A percentile compares a stretch with the other conserved stretches of the same genome.
Conservation (phyloP, 2,888 invertebrate genomes). For the Ochropacha duplaris region DNA sequence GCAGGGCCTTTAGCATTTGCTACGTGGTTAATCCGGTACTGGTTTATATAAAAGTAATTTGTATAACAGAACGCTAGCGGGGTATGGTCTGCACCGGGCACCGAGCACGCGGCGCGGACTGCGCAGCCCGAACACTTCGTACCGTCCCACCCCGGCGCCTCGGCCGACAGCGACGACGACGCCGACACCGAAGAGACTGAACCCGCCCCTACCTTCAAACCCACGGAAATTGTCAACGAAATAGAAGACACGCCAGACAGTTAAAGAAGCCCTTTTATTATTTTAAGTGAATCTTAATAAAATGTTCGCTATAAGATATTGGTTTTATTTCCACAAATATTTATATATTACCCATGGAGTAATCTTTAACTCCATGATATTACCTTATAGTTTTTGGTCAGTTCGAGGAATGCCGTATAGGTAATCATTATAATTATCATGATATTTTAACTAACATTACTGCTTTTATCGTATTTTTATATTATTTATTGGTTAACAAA, state of each 20-base stretch:
- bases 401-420: too few relatives aligned
- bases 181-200: slow-evolving; percentile 26
- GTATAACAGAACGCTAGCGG: slow-evolving; percentile 61
- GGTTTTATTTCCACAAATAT: not conserved
- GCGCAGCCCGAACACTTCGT: slow-evolving; percentile 65
- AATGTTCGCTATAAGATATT: not conserved
- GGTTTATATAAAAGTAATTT: too few relatives aligned
- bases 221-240: slow-evolving; percentile 81
- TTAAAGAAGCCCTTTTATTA: slow-evolving; percentile 3
- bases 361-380: too few relatives aligned
- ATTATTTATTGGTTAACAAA: too few relatives aligned
- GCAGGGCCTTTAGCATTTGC: too few relatives aligned
- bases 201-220: slow-evolving; percentile 47
- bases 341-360: too few relatives aligned
- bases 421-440: too few relatives aligned
- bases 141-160: slow-evolving; percentile 87
- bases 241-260: slow-evolving; percentile 50
- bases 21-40: too few relatives aligned
- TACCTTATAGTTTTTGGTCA: too few relatives aligned
- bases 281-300: not conserved
- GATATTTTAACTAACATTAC: too few relatives aligned
- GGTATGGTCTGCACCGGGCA: slow-evolving; percentile 85
- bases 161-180: slow-evolving; percentile 85
- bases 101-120: slow-evolving; percentile 47
- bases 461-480: too few relatives aligned